Evolutionary conservation across 2,113 vertebrate genomes (phyloP).

Genomic region (Plestiodon gilberti): DNA sequence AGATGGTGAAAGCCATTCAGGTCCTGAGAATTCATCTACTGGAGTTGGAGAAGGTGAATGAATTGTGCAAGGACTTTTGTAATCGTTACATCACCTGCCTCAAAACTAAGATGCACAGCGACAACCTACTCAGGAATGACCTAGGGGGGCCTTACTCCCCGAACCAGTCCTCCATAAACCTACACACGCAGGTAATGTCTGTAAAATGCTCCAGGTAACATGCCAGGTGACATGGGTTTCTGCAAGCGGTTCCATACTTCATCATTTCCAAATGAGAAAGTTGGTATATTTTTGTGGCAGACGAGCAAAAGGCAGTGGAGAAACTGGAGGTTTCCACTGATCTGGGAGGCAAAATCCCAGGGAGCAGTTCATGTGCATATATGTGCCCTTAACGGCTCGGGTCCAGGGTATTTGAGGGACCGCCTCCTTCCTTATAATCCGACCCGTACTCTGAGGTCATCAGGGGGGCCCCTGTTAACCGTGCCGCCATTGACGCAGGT

Average conservation of each 20-base stretch:
- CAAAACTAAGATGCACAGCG: conserved; percentile 99
- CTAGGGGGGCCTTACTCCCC: conserved; percentile 96
- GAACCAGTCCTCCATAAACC: conserved; percentile 90
- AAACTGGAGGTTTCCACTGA: neutral
- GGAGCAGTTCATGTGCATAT: no score
- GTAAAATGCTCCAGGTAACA: neutral
- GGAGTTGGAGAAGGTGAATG: conserved; percentile 98
- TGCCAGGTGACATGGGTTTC: neutral
- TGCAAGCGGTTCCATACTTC: neutral
- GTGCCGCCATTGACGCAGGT: no score
- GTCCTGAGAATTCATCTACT: conserved; percentile 97
- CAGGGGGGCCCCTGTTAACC: no score
- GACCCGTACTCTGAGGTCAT: no score
- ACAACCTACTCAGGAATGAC: conserved; percentile 98
- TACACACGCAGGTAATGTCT: conserved; percentile 83
- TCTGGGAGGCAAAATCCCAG: neutral
- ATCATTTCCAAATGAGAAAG: neutral
- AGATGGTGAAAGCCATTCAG: conserved; percentile 99
- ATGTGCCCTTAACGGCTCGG: no score
- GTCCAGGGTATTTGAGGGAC: no score
- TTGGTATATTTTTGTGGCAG: no score
- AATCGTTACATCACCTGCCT: conserved; percentile 99
- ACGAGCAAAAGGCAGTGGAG: neutral
- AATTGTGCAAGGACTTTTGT: conserved; percentile 99
- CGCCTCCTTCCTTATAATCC: no score